A percentile compares a stretch with the other conserved stretches of the same genome.
Conservation (phyloP, 2,113 vertebrate species). For the Leptocoma aspasia region DNA sequence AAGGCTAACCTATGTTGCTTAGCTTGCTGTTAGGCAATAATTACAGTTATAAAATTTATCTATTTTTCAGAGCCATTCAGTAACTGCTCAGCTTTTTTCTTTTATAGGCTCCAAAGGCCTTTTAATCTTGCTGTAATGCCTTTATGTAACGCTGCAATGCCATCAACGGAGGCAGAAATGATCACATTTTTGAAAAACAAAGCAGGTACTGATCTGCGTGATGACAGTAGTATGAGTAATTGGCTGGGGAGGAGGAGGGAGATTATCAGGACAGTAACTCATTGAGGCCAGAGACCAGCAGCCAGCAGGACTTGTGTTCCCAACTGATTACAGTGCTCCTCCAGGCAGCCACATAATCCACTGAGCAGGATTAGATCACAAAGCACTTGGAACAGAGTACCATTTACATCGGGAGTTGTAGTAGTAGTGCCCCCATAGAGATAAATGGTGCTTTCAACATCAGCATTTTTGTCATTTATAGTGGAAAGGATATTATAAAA, state of each 20-base stretch:
- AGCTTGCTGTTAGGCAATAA: not conserved
- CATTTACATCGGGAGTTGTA: not conserved
- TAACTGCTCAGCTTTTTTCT: slow-evolving; percentile 17
- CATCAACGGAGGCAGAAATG: slow-evolving; percentile 12
- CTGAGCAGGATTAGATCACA: slow-evolving; percentile 9
- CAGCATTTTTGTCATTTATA: not conserved
- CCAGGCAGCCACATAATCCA: not conserved
- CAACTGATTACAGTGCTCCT: not conserved
- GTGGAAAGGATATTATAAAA: not conserved
- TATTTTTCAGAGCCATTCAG: not conserved
- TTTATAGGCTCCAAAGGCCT: slow-evolving; percentile 30
- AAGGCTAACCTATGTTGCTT: not conserved
- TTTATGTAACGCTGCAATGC: slow-evolving; percentile 43
- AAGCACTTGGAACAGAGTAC: not conserved
- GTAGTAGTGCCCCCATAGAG: not conserved
- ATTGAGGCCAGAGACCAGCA: slow-evolving; percentile 1
- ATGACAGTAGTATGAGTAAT: slow-evolving; percentile 41
- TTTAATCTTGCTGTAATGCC: slow-evolving; percentile 45
- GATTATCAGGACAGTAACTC: slow-evolving; percentile 31
- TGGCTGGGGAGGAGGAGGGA: slow-evolving; percentile 35
- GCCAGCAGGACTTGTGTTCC: not conserved
- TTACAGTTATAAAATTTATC: not conserved
- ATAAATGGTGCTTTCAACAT: not conserved
- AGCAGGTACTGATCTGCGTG: slow-evolving; percentile 45
- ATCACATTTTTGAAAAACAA: slow-evolving; percentile 36